Conservation (phyloP, 2,113 vertebrate species). For the Chaetodon auriga region DNA sequence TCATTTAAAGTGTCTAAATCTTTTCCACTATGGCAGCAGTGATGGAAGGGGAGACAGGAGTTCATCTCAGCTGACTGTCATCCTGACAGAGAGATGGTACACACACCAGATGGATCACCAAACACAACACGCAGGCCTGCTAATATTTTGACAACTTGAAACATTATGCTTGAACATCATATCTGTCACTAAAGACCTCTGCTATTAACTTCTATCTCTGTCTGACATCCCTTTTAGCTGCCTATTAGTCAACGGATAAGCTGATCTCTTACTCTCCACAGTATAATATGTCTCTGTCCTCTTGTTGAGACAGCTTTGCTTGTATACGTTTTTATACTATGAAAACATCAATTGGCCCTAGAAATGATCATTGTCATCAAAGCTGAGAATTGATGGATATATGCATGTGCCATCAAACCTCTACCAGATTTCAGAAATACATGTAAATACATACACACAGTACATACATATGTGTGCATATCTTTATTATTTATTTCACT, state of each 20-base stretch:
- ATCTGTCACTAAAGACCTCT: neutral
- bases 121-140: neutral
- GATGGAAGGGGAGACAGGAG: slow-evolving; percentile 29
- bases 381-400: neutral
- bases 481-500: neutral
- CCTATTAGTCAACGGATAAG: neutral
- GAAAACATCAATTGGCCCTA: too few relatives aligned
- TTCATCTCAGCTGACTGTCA: slow-evolving; percentile 19
- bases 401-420: neutral
- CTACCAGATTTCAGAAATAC: neutral
- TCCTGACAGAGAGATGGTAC: slow-evolving; percentile 7
- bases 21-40: slow-evolving; percentile 16
- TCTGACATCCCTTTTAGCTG: neutral
- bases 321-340: neutral
- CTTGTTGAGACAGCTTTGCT: neutral
- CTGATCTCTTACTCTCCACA: neutral
- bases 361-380: too few relatives aligned
- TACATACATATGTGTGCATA: neutral
- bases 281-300: neutral
- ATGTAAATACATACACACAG: too few relatives aligned
- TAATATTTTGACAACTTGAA: slow-evolving; percentile 2
- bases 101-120: neutral
- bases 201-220: neutral
- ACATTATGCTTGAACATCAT: neutral
- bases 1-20: slow-evolving; percentile 24